Evolutionary conservation across 2,888 invertebrate genomes (phyloP), one percentile per base, ranked within the genome.

Genomic region (Horisme vitalbata): DNA sequence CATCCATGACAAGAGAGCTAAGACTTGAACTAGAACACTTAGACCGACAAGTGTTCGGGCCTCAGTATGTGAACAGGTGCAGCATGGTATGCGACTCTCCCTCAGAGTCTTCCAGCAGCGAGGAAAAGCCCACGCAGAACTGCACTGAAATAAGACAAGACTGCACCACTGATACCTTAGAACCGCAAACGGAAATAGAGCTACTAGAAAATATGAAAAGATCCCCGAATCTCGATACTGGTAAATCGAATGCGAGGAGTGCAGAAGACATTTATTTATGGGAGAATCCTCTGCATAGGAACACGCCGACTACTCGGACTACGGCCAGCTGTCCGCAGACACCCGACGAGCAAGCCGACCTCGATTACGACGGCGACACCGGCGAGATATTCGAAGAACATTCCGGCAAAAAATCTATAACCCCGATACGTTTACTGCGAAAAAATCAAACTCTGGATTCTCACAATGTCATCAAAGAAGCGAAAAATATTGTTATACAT

Each of bases 1-100:
- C 95, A 3, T 95, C 96, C 2, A 95, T 96, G 88, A 96, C 96
- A 0, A 91, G 95, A 63, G 96, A 96, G 73, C 80, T 96, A 63
- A 91, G 94, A 62, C 89, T 96, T 33, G 96, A 96, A 75, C 77
- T 96, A 53, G 96, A 96, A 68, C 96, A 95, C 72, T 85, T 96
- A 61, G 96, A 96, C 79, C 91, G 96, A 5, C 96, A 95, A 79
- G 95, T 96, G 3, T 96, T 96, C 68, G 96, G 95, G 0, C 73
- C 73, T 8, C 80, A 86, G 1, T 88, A 87, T 56, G 64, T 83
- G 18, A 81, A 78, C 52, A 63, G 84, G 30, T 79, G 83, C 53
- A 83, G 82, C 54, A 71, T 80, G 67, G 70, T 80, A 39, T 81
- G 79, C 44, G 88, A 88, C 51, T 86, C 89, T 2, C 82, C 84